Conservation (phyloP, 2,797 vertebrate genomes). For the Trichosurus vulpecula region DNA sequence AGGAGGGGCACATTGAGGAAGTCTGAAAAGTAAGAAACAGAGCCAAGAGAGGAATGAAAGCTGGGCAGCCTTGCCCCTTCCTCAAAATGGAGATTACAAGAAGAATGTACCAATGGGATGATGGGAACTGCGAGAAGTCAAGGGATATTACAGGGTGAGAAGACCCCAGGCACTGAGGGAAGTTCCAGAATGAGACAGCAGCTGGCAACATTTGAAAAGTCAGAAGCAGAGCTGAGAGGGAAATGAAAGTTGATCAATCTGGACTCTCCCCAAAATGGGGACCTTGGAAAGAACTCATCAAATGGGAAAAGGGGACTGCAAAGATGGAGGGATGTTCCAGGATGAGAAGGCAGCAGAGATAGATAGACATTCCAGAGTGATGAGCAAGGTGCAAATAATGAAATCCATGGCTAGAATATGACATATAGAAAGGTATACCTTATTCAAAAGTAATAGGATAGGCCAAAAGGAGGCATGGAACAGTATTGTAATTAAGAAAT, state of each 20-base stretch:
- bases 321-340: not conserved
- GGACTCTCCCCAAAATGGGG: not conserved
- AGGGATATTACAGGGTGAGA: not conserved
- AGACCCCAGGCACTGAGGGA: not conserved
- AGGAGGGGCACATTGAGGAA: not conserved
- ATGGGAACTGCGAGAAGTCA: not conserved
- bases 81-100: not conserved
- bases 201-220: not conserved
- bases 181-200: not conserved
- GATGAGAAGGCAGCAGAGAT: not conserved
- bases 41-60: not conserved
- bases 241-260: not conserved
- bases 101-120: not conserved
- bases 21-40: not conserved
- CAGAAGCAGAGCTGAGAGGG: not conserved
- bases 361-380: not conserved
- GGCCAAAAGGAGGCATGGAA: not conserved
- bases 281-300: not conserved
- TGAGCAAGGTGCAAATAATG: not conserved
- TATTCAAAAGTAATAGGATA: not conserved
- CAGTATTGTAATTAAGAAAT: not conserved
- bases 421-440: not conserved
- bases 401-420: not conserved
- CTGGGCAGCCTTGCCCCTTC: too few relatives aligned
- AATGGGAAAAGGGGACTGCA: not conserved